Percentiles rank a stretch among this genome's conserved stretches.
phyloP scores from a whole-genome alignment of 2,113 vertebrate species.

The Axis porcinus region DNA sequence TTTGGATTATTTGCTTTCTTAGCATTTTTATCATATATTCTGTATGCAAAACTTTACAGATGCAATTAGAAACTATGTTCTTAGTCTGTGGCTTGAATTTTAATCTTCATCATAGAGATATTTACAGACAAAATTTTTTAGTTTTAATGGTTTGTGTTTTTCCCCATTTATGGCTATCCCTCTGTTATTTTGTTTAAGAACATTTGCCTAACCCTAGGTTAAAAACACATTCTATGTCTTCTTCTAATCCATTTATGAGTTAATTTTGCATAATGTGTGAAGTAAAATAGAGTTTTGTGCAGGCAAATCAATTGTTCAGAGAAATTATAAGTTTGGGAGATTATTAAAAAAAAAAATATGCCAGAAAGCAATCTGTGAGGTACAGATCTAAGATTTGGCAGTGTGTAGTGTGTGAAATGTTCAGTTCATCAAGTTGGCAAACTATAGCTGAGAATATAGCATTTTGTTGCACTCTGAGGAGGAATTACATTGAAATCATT shows the following conservation, averaged over 20 bases:
- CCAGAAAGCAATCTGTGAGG: not conserved
- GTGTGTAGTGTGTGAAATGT: not conserved
- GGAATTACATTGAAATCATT: not conserved
- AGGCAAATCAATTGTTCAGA: not conserved
- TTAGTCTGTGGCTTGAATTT: not conserved
- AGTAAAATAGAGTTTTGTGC: not conserved
- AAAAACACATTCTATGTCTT: not conserved
- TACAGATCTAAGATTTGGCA: not conserved
- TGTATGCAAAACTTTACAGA: not conserved
- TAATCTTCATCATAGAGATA: not conserved
- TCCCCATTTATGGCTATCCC: not conserved
- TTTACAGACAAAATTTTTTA: not conserved
- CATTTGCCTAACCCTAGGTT: not conserved
- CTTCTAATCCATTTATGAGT: not conserved
- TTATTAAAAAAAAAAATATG: not conserved
- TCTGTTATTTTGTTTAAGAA: not conserved
- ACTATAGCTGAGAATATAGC: not conserved
- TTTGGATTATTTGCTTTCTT: not conserved
- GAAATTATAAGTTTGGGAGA: not conserved
- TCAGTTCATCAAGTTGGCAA: not conserved
- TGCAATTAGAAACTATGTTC: not conserved
- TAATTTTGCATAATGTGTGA: not conserved
- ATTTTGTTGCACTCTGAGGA: not conserved
- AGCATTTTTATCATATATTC: not conserved
- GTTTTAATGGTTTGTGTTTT: not conserved